These are phyloP conservation scores for Chironomus riparius DNA, from an alignment of 2,888 invertebrate genomes.

Conservation along the genomic window DNA sequence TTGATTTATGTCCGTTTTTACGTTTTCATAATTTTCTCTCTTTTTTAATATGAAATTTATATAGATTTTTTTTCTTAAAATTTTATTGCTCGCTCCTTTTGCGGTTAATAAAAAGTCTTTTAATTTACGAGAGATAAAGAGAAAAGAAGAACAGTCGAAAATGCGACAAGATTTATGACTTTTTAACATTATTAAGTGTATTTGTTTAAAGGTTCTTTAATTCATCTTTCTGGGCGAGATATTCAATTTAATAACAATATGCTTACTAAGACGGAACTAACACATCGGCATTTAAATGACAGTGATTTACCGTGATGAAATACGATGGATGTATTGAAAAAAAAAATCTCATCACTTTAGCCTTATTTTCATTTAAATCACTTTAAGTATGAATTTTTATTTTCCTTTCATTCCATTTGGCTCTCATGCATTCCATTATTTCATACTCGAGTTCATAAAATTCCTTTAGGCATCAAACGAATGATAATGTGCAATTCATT, in stretches of 20 bases:
- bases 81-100: conserved; percentile 1
- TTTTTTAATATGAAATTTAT: neutral
- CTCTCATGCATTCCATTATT: too few relatives aligned
- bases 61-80: neutral
- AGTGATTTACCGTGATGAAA: neutral
- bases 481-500: conserved; percentile 26
- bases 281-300: neutral
- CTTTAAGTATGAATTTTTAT: neutral
- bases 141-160: neutral
- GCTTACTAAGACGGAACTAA: conserved; percentile 2
- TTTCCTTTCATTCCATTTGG: neutral
- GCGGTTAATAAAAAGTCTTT: conserved; percentile 13
- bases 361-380: neutral
- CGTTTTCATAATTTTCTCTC: neutral
- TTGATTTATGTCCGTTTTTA: neutral
- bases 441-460: neutral
- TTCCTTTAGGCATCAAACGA: neutral
- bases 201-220: conserved; percentile 10
- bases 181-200: conserved; percentile 24
- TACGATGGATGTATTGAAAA: neutral
- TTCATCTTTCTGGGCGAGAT: neutral
- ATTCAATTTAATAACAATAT: too few relatives aligned
- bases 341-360: neutral
- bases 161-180: conserved; percentile 19
- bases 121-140: conserved; percentile 11